Evolutionary conservation across 2,888 invertebrate genomes (phyloP).

Genomic region (Plemyria rubiginata): DNA sequence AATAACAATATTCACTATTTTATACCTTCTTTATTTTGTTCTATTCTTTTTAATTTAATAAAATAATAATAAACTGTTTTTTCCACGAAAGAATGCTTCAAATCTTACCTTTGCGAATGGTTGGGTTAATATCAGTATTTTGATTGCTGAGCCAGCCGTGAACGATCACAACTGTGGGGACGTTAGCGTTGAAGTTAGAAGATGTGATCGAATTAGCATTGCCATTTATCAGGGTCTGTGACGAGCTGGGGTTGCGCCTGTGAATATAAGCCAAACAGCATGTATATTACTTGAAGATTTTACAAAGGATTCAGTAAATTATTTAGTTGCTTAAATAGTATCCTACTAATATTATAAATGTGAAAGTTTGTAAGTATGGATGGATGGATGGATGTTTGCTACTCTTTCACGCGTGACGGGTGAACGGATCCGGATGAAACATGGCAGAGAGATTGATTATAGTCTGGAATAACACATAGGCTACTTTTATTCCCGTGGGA

Average conservation of each 20-base stretch:
- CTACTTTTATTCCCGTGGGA: too few species aligned
- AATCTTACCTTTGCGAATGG: constrained; percentile 11
- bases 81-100: background rate
- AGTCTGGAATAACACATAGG: too few species aligned
- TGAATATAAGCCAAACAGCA: constrained; percentile 15
- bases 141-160: constrained; percentile 66
- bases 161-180: constrained; percentile 55
- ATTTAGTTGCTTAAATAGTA: too few species aligned
- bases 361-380: too few species aligned
- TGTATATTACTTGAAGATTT: background rate
- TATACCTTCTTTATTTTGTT: background rate
- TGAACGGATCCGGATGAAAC: too few species aligned
- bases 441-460: too few species aligned
- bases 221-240: constrained; percentile 52
- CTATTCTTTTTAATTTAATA: background rate
- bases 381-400: too few species aligned
- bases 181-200: constrained; percentile 58
- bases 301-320: too few species aligned
- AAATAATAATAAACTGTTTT: too few species aligned
- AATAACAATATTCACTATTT: background rate
- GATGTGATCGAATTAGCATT: constrained; percentile 50
- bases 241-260: constrained; percentile 50
- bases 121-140: constrained; percentile 53
- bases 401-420: too few species aligned
- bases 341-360: too few species aligned